A percentile compares a stretch with the other conserved stretches of the same genome.
Conservation (phyloP, 2,888 invertebrate genomes). For the Encarsia formosa region DNA sequence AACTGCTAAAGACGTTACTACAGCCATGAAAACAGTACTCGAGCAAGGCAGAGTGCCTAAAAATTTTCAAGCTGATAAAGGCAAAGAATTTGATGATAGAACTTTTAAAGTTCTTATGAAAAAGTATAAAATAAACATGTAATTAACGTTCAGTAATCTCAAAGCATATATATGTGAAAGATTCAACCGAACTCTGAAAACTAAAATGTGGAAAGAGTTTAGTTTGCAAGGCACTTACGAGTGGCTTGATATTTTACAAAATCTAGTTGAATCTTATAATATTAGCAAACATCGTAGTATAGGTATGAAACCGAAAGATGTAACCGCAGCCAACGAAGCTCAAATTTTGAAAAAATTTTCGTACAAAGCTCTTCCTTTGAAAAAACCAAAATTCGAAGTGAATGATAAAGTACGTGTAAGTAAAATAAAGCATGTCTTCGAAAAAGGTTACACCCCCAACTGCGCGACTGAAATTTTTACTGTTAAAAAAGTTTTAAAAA, state of each 20-base stretch:
- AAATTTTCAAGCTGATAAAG: too few relatives aligned
- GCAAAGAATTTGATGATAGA: not conserved
- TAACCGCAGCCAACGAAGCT: not conserved
- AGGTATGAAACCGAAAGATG: not conserved
- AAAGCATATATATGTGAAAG: not conserved
- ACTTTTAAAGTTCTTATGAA: not conserved
- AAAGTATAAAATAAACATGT: not conserved
- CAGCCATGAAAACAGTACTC: conserved; percentile 15
- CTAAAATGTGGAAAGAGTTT: not conserved
- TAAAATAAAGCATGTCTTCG: conserved; percentile 30
- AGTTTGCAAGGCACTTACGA: too few relatives aligned
- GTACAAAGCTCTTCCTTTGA: not conserved
- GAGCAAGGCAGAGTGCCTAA: not conserved
- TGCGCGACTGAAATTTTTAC: conserved; percentile 44
- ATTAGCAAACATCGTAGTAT: not conserved
- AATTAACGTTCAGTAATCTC: too few relatives aligned
- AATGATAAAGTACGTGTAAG: not conserved
- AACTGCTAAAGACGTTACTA: conserved; percentile 31
- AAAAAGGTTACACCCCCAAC: conserved; percentile 42
- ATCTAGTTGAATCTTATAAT: not conserved
- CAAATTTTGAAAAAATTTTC: not conserved
- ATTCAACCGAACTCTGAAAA: not conserved
- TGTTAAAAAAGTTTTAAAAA: conserved; percentile 34
- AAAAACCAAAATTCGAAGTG: not conserved
- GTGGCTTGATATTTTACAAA: not conserved